phyloP scores from a whole-genome alignment of 2,113 vertebrate species.

The Chloebia gouldiae region DNA sequence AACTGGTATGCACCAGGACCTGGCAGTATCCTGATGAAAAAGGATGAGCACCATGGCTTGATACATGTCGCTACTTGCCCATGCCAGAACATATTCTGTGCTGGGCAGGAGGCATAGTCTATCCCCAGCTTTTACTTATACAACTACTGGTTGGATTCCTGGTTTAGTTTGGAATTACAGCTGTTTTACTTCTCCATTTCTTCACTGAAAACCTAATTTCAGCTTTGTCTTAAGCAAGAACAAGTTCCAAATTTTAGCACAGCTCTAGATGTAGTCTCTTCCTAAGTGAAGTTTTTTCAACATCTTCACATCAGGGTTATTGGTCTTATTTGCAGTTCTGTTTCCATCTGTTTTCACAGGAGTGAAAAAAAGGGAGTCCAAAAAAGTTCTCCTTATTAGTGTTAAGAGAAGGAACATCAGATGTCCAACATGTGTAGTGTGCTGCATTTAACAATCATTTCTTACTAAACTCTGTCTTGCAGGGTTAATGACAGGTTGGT shows the following conservation, averaged over 20 bases:
- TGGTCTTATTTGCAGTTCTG: not conserved
- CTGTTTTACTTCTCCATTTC: not conserved
- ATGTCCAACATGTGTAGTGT: not conserved
- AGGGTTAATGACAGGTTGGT: not conserved
- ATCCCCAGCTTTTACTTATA: not conserved
- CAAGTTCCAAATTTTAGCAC: not conserved
- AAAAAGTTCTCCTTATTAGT: not conserved
- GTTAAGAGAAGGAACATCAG: not conserved
- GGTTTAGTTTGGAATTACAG: not conserved
- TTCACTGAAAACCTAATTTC: not conserved
- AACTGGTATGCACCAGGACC: not conserved
- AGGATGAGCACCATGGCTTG: not conserved
- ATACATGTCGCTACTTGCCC: not conserved
- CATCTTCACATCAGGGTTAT: not conserved
- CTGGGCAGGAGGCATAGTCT: not conserved
- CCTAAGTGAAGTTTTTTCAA: not conserved
- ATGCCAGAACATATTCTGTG: not conserved
- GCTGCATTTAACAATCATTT: not conserved
- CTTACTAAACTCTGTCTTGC: not conserved
- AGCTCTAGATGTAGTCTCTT: not conserved
- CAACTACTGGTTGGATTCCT: not conserved
- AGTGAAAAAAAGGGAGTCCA: too few species aligned
- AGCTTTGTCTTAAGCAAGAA: not conserved
- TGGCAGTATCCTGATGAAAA: not conserved
- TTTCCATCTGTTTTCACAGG: not conserved